phyloP scores from a whole-genome alignment of 2,797 vertebrate genomes.

The Aldrovandia affinis region DNA sequence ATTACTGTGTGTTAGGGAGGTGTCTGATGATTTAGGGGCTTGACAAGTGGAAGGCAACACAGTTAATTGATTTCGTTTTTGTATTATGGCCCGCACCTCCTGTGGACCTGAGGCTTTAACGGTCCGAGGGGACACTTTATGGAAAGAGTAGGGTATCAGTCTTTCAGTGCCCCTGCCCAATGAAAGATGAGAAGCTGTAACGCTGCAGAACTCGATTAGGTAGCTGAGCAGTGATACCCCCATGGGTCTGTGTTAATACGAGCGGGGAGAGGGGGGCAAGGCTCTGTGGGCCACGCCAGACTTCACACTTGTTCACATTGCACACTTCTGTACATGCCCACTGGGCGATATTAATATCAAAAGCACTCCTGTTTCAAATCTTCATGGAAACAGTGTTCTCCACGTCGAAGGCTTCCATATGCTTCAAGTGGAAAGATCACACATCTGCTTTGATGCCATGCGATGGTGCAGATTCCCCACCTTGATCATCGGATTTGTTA shows the following conservation, averaged over 20 bases:
- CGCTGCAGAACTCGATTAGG: slow-evolving; percentile 51
- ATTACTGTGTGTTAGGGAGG: background rate
- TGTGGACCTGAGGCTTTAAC: background rate
- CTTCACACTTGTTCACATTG: slow-evolving; percentile 27
- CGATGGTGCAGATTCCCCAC: background rate
- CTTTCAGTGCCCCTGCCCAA: slow-evolving; percentile 7
- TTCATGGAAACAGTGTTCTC: background rate
- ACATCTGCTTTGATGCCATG: background rate
- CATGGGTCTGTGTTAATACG: slow-evolving; percentile 43
- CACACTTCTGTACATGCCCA: slow-evolving; percentile 23
- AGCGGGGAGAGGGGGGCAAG: background rate
- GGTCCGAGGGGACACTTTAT: background rate
- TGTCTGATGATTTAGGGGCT: background rate
- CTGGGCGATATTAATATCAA: slow-evolving; percentile 35
- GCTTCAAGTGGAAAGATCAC: background rate
- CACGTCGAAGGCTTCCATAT: background rate
- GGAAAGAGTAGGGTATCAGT: background rate
- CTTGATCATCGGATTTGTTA: background rate
- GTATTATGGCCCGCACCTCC: background rate
- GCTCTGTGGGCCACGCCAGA: slow-evolving; percentile 23
- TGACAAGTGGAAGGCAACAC: background rate
- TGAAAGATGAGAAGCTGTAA: slow-evolving; percentile 53
- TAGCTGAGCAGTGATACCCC: slow-evolving; percentile 52
- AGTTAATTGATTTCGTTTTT: background rate
- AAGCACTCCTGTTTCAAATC: slow-evolving; percentile 45